phyloP scores from a whole-genome alignment of 2,888 invertebrate genomes.

The Cheiracanthium punctorium region DNA sequence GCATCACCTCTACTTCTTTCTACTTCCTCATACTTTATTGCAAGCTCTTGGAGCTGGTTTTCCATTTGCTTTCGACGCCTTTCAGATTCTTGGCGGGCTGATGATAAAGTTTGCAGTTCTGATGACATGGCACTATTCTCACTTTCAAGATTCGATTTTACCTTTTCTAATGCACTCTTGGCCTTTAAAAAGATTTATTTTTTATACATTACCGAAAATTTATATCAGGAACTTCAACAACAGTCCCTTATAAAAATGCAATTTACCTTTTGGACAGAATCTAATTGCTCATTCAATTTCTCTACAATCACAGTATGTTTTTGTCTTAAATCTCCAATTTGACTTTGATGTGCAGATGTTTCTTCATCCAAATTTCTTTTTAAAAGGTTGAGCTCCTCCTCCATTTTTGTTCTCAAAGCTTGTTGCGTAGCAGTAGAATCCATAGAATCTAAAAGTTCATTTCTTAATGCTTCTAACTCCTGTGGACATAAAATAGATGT shows the following conservation, averaged over 20 bases:
- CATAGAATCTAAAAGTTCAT: conserved; percentile 95
- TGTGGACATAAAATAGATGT: conserved; percentile 76
- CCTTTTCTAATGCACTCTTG: conserved; percentile 90
- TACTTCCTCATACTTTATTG: conserved; percentile 80
- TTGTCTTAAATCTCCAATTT: conserved; percentile 92
- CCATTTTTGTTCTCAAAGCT: conserved; percentile 95
- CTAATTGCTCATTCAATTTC: conserved; percentile 91
- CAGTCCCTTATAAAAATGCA: too few relatives aligned
- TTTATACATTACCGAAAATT: neutral
- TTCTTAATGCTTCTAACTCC: conserved; percentile 96
- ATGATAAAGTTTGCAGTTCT: conserved; percentile 90
- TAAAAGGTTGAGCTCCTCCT: conserved; percentile 92
- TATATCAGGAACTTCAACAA: neutral
- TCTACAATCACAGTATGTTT: conserved; percentile 94
- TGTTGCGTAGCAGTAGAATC: conserved; percentile 97
- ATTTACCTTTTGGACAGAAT: conserved; percentile 84
- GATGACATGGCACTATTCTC: conserved; percentile 96
- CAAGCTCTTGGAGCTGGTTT: conserved; percentile 81
- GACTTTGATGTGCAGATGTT: conserved; percentile 87
- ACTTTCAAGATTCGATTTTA: conserved; percentile 90
- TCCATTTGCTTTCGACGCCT: conserved; percentile 96
- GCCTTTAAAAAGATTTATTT: conserved; percentile 76
- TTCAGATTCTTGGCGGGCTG: conserved; percentile 94
- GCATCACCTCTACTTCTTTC: conserved; percentile 82
- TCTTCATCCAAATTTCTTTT: conserved; percentile 96